Evolutionary conservation across 1,140 invertebrate species (phyloP).

Genomic region (Eriocheir sinensis): DNA sequence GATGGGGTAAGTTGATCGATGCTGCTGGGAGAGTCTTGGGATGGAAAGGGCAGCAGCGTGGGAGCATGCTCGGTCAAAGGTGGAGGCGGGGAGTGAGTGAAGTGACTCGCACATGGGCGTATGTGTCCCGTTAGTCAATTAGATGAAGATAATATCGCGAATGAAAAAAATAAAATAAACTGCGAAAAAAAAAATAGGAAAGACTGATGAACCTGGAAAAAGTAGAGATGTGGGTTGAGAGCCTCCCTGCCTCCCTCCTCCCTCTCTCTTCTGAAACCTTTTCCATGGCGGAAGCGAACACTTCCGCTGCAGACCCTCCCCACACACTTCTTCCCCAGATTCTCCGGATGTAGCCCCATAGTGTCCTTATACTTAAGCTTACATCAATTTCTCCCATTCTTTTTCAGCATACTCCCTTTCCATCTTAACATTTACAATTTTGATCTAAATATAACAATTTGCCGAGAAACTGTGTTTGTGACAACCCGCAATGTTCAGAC

Average conservation of each 20-base stretch:
- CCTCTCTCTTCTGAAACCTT: background rate
- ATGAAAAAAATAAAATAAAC: background rate
- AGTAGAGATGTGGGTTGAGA: background rate
- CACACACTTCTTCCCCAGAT: background rate
- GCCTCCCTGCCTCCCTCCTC: background rate
- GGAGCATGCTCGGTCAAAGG: too few species aligned
- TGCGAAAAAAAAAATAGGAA: background rate
- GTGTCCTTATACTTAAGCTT: background rate
- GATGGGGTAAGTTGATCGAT: too few species aligned
- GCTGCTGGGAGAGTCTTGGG: too few species aligned
- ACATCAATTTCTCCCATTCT: background rate
- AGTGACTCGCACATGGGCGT: too few species aligned
- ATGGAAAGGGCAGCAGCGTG: too few species aligned
- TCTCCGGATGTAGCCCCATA: background rate
- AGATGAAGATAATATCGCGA: too few species aligned
- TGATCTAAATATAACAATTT: background rate
- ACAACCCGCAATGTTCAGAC: too few species aligned
- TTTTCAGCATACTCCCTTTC: background rate
- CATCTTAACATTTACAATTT: background rate
- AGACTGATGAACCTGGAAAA: background rate
- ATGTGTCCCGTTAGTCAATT: too few species aligned
- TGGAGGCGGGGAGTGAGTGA: too few species aligned
- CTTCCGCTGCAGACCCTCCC: background rate
- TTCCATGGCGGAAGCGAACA: constrained; percentile 11
- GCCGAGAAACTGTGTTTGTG: background rate